Conservation (phyloP, 2,113 vertebrate genomes). For the Naja naja region DNA sequence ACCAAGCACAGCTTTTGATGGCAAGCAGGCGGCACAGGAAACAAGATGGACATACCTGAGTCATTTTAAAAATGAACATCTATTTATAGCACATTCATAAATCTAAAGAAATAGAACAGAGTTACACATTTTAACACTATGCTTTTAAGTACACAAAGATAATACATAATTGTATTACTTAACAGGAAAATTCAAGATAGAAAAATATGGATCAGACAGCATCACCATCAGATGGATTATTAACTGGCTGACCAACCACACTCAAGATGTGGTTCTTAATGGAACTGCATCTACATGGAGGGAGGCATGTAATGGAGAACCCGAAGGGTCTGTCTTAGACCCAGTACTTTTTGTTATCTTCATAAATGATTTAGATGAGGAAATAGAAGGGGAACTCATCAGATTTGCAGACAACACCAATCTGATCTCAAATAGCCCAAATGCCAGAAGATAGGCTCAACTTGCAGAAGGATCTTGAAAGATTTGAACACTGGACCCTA, state of each 20-base stretch:
- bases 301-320: background rate
- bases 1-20: background rate
- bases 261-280: background rate
- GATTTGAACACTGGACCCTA: background rate
- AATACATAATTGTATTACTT: background rate
- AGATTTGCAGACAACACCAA: background rate
- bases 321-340: background rate
- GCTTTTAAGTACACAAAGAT: background rate
- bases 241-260: background rate
- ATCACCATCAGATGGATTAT: background rate
- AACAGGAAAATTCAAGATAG: background rate
- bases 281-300: background rate
- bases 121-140: background rate
- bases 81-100: background rate
- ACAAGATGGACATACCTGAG: background rate
- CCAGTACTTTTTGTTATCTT: background rate
- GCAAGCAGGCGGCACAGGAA: background rate
- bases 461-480: background rate
- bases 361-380: background rate
- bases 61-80: slow-evolving; percentile 5
- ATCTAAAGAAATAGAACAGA: background rate
- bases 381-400: background rate
- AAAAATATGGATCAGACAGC: background rate
- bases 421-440: background rate
- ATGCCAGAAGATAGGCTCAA: background rate